phyloP scores from a whole-genome alignment of 1,140 invertebrate genomes.

The Diplogasteroides magnus region DNA sequence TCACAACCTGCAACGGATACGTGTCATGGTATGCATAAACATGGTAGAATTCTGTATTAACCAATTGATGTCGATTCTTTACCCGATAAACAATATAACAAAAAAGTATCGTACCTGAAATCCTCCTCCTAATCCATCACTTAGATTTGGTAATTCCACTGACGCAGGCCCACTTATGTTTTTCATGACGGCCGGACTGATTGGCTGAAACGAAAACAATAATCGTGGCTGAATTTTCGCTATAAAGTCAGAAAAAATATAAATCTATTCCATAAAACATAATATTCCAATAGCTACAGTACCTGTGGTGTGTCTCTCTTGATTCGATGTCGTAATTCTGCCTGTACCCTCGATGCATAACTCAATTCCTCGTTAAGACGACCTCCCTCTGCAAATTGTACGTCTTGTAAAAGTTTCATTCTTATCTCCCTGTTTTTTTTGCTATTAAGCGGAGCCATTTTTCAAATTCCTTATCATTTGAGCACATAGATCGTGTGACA shows the following conservation, averaged over 20 bases:
- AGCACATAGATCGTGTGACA: no score
- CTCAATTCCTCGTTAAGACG: constrained; percentile 49
- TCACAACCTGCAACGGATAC: constrained; percentile 43
- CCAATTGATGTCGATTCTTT: no score
- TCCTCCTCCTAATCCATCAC: constrained; percentile 46
- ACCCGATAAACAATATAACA: no score
- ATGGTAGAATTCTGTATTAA: neutral
- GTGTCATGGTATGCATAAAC: neutral
- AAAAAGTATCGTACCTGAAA: constrained; percentile 33
- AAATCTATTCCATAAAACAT: no score
- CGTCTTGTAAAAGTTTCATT: no score
- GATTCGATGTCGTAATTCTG: no score
- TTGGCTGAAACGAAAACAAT: neutral
- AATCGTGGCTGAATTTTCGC: neutral
- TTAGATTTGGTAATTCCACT: constrained; percentile 45
- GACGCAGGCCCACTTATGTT: constrained; percentile 28
- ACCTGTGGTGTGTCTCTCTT: no score
- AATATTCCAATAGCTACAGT: no score
- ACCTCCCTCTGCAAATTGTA: constrained; percentile 47
- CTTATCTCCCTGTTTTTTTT: no score
- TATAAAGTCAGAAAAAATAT: no score
- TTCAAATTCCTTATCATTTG: no score
- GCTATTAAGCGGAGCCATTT: no score
- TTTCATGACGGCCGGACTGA: constrained; percentile 1
- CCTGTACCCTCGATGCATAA: constrained; percentile 33